Evolutionary conservation across 2,888 invertebrate genomes (phyloP).

Genomic region (Drosophila putrida): DNA sequence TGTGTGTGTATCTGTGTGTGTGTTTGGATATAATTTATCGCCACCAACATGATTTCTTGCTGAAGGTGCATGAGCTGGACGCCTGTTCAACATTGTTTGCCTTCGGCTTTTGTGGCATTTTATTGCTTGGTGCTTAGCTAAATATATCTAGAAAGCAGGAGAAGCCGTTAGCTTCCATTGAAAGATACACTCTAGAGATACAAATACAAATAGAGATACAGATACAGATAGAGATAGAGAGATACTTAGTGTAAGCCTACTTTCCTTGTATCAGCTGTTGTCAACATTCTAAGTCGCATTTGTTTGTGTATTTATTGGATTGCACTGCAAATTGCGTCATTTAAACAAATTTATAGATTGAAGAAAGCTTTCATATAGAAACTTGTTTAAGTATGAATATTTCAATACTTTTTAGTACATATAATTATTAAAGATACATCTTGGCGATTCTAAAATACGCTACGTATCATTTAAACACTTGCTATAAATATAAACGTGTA

Average conservation of each 20-base stretch:
- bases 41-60: slow-evolving; percentile 35
- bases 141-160: slow-evolving; percentile 16
- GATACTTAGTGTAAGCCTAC: slow-evolving; percentile 13
- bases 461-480: no score
- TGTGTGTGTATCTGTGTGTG: slow-evolving; percentile 15
- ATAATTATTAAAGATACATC: background rate
- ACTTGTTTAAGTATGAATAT: background rate
- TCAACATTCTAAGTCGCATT: slow-evolving; percentile 25
- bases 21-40: slow-evolving; percentile 40
- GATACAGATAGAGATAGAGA: slow-evolving; percentile 11
- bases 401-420: background rate
- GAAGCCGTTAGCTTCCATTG: background rate
- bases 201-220: slow-evolving; percentile 14
- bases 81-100: slow-evolving; percentile 36
- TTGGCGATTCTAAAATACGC: no score
- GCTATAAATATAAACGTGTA: background rate
- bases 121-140: slow-evolving; percentile 39
- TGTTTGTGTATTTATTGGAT: slow-evolving; percentile 11
- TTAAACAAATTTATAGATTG: background rate
- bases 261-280: background rate
- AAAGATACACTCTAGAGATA: slow-evolving; percentile 31
- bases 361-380: background rate
- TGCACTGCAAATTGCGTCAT: background rate
- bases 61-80: slow-evolving; percentile 24
- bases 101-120: slow-evolving; percentile 38